Conservation (phyloP, 2,888 invertebrate species). For the Cordilura impudica region DNA sequence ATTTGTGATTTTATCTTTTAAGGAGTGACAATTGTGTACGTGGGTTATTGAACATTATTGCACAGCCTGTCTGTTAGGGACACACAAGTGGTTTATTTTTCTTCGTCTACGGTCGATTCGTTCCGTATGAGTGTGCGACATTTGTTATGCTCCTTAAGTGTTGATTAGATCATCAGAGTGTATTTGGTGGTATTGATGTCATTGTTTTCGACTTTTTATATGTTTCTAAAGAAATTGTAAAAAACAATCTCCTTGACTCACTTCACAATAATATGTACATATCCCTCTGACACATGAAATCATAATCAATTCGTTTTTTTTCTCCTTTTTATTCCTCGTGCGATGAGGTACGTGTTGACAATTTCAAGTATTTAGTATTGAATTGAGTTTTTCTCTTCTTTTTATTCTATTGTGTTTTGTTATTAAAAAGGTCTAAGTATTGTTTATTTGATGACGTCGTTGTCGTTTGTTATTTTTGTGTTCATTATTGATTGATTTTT, state of each 20-base stretch:
- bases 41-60: slow-evolving; percentile 41
- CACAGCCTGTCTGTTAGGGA: slow-evolving; percentile 17
- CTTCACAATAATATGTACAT: too few species aligned
- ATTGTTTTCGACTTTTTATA: neutral
- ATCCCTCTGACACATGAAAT: slow-evolving; percentile 40
- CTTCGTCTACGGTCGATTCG: neutral
- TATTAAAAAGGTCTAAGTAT: neutral
- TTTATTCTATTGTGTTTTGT: slow-evolving; percentile 36
- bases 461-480: slow-evolving; percentile 17
- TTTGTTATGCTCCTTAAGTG: slow-evolving; percentile 50
- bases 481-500: slow-evolving; percentile 35
- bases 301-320: slow-evolving; percentile 37
- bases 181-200: slow-evolving; percentile 12
- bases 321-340: slow-evolving; percentile 3
- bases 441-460: slow-evolving; percentile 12
- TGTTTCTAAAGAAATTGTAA: neutral
- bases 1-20: slow-evolving; percentile 13
- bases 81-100: slow-evolving; percentile 36
- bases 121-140: neutral
- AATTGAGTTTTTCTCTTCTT: slow-evolving; percentile 20
- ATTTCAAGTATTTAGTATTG: slow-evolving; percentile 51
- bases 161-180: slow-evolving; percentile 54
- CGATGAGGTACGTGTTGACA: slow-evolving; percentile 54
- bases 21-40: slow-evolving; percentile 48
- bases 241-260: slow-evolving; percentile 23